A percentile compares a stretch with the other conserved stretches of the same genome.
Conservation (phyloP, 2,888 invertebrate genomes). For the Chouioia cunea region DNA sequence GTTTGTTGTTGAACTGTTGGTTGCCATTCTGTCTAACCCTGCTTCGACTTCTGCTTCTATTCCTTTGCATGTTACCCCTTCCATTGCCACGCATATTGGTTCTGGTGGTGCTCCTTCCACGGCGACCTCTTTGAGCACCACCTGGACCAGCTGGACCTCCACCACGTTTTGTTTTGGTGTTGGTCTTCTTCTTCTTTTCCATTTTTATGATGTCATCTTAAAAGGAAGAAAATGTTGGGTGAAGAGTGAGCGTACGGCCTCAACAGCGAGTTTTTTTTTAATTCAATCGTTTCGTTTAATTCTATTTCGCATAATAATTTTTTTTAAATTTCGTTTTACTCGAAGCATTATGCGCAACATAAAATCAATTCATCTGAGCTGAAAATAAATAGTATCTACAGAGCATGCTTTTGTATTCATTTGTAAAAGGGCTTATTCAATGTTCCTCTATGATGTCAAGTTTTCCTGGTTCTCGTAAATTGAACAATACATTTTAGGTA, state of each 20-base stretch:
- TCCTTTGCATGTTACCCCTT: constrained; percentile 44
- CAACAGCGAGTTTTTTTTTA: constrained; percentile 53
- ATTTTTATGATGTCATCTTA: constrained; percentile 69
- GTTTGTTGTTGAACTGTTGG: constrained; percentile 47
- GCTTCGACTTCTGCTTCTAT: constrained; percentile 27
- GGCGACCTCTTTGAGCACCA: constrained; percentile 47
- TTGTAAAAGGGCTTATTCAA: background rate
- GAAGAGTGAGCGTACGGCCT: constrained; percentile 58
- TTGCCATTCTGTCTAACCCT: background rate
- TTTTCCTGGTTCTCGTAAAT: no score
- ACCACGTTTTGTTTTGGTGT: constrained; percentile 54
- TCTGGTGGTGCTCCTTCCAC: constrained; percentile 2
- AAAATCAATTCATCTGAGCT: constrained; percentile 18
- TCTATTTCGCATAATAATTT: constrained; percentile 18
- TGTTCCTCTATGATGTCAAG: no score
- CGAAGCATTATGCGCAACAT: constrained; percentile 16
- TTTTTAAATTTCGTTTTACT: background rate
- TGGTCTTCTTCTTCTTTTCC: constrained; percentile 60
- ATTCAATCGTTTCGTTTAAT: constrained; percentile 37
- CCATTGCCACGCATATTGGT: constrained; percentile 26
- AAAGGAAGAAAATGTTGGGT: constrained; percentile 63
- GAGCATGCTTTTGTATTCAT: constrained; percentile 16
- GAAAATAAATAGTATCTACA: constrained; percentile 20
- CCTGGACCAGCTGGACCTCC: constrained; percentile 47
- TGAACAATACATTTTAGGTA: no score